phyloP scores from a whole-genome alignment of 2,113 vertebrate species.

The Gavia stellata region DNA sequence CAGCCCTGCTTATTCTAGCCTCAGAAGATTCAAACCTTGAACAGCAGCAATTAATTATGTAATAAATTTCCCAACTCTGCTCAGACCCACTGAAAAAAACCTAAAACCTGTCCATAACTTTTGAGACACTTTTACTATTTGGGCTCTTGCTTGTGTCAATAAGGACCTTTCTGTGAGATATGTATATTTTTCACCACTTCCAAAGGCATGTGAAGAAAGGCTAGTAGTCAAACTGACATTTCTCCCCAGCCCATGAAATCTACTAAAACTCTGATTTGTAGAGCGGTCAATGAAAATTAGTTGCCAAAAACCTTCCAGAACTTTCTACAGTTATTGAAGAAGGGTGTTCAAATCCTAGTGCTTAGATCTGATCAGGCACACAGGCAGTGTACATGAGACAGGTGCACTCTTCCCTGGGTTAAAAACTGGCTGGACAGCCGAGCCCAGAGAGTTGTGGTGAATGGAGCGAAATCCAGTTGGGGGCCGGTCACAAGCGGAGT shows the following conservation, averaged over 20 bases:
- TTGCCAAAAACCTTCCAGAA: not conserved
- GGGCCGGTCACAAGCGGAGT: too few relatives aligned
- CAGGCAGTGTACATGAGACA: not conserved
- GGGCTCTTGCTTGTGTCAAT: not conserved
- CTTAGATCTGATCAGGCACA: not conserved
- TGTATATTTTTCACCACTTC: not conserved
- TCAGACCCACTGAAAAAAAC: not conserved
- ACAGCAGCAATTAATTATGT: not conserved
- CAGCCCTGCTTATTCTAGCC: not conserved
- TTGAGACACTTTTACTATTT: not conserved
- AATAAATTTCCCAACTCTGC: not conserved
- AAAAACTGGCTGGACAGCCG: too few relatives aligned
- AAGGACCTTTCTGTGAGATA: not conserved
- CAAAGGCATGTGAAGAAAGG: not conserved
- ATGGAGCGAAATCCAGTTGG: too few relatives aligned
- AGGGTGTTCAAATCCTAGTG: not conserved
- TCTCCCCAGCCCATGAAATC: not conserved
- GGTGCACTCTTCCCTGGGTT: too few relatives aligned
- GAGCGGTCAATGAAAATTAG: not conserved
- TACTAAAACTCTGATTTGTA: not conserved
- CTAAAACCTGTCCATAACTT: not conserved
- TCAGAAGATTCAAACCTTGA: not conserved
- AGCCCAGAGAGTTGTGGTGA: too few relatives aligned
- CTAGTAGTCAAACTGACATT: not conserved
- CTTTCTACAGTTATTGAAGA: not conserved